Evolutionary conservation across 2,888 invertebrate species (phyloP), one percentile per base, ranked within the genome.

Genomic region (Zonitis immaculata): DNA sequence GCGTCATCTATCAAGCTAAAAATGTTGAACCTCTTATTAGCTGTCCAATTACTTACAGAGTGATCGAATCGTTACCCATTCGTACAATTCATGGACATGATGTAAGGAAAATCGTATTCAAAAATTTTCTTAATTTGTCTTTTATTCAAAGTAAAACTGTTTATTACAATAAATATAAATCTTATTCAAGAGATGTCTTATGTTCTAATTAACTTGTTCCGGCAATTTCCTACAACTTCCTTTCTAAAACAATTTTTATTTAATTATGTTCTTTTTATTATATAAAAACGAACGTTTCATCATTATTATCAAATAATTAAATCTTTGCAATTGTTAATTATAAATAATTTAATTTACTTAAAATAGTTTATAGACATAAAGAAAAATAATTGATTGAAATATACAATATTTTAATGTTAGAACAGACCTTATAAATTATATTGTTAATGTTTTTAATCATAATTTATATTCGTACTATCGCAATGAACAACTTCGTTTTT

Each of bases 191-290:
- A 18, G 18, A 9, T n/a, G 6, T 6, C n/a, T 6, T n/a, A 9
- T 39, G 11, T 18, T 39, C 39, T 39, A 39, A 39, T 39, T 39
- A 39, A 39, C 39, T 39, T 39, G 39, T 39, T 39, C 39, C 39
- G 39, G 39, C 39, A 39, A 39, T 39, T 39, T 39, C 39, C 20
- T n/a, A 20, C 39, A 39, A 39, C 20, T 39, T 20, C 39, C 39
- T 39, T 18, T 39, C n/a, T 39, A n/a, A 39, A 39, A n/a, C n/a
- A 11, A 39, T 39, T 39, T 16, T 39, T 20, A 39, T 39, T 39
- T 39, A 39, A 39, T 39, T 39, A 39, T 39, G 16, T n/a, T 11
- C 4, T 35, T 35, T 18, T 18, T 39, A 11, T 39, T 20, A n/a
- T 20, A n/a, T 18, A 18, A 39, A 16, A 7, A 16, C 18, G 2